Percentiles rank a stretch among this genome's conserved stretches.
Conservation (phyloP, 2,888 invertebrate species). For the Caenorhabditis parvicauda region DNA sequence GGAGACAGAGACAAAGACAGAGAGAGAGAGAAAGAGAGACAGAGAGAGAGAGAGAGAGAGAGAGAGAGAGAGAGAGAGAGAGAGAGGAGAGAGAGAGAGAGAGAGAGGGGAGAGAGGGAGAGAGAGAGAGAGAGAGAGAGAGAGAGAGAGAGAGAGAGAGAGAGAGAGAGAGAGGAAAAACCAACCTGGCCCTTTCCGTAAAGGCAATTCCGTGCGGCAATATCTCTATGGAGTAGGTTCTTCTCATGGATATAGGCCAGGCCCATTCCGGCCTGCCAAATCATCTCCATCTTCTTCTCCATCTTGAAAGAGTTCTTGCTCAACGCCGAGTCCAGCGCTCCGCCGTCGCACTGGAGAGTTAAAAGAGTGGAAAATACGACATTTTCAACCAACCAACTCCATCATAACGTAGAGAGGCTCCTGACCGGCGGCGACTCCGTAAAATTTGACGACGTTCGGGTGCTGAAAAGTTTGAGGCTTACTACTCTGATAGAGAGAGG, state of each 20-base stretch:
- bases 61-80: too few relatives aligned
- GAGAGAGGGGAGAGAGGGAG: too few relatives aligned
- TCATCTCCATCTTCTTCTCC: slow-evolving; percentile 40
- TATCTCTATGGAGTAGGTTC: slow-evolving; percentile 37
- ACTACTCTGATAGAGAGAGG: background rate
- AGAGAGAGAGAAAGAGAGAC: too few relatives aligned
- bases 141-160: too few relatives aligned
- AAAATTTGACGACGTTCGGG: slow-evolving; percentile 43
- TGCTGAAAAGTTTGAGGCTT: slow-evolving; percentile 19
- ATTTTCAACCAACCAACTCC: too few relatives aligned
- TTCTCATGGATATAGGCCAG: slow-evolving; percentile 44
- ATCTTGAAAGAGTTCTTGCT: slow-evolving; percentile 25
- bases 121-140: too few relatives aligned
- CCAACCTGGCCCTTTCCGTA: slow-evolving; percentile 32
- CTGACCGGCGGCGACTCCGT: slow-evolving; percentile 42
- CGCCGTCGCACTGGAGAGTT: slow-evolving; percentile 15
- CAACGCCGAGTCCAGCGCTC: slow-evolving; percentile 43
- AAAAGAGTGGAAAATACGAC: background rate
- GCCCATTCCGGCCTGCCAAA: slow-evolving; percentile 41
- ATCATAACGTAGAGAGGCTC: slow-evolving; percentile 50
- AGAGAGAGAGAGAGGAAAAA: too few relatives aligned
- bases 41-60: too few relatives aligned
- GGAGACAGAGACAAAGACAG: too few relatives aligned
- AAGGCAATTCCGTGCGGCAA: slow-evolving; percentile 39
- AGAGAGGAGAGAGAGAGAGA: too few relatives aligned